Evolutionary conservation across 2,888 invertebrate genomes (phyloP), one percentile per base, ranked within the genome.

Genomic region (Lamproptera curius): DNA sequence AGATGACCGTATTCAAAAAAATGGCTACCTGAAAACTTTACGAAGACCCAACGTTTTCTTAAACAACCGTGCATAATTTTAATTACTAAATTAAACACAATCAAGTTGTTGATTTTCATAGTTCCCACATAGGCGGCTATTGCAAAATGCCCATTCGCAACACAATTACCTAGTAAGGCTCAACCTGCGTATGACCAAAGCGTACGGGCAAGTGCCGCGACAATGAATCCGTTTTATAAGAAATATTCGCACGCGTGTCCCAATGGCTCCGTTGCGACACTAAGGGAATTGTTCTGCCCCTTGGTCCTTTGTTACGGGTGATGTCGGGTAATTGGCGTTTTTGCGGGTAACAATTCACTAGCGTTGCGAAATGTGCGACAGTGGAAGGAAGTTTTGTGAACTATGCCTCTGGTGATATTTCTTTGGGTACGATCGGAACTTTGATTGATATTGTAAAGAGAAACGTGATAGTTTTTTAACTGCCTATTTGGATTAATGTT

Each of bases 211-310:
- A 58, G 55, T 52, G 49, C 53, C 52, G 70, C 74, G 80, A 84
- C 84, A 84, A 84, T 83, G 83, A 80, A 79, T 70, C 67, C 54
- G 43, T 47, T 49, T 58, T 65, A 73, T 67, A 80, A 79, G 76
- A 80, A 77, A 65, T 58, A 66, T 79, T 82, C 84, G 63, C 84
- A 81, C 81, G 78, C 61, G 38, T 63, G 64, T 71, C 10, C 28
- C 10, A 10, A 28, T 10, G n/a, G 28, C n/a, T 28, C 10, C 9
- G 28, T 2, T n/a, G n/a, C 9, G 28, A 28, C 9, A 9, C 2
- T 28, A 28, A 28, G 28, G 28, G 28, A 9, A 8, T 9, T 28
- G 28, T 28, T 28, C n/a, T 28, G 28, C 28, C 28, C 28, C 28
- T 28, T 28, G 9, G 28, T 28, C 28, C n/a, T n/a, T n/a, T n/a